phyloP scores from a whole-genome alignment of 1,140 invertebrate genomes.

The Teleopsis dalmanni region DNA sequence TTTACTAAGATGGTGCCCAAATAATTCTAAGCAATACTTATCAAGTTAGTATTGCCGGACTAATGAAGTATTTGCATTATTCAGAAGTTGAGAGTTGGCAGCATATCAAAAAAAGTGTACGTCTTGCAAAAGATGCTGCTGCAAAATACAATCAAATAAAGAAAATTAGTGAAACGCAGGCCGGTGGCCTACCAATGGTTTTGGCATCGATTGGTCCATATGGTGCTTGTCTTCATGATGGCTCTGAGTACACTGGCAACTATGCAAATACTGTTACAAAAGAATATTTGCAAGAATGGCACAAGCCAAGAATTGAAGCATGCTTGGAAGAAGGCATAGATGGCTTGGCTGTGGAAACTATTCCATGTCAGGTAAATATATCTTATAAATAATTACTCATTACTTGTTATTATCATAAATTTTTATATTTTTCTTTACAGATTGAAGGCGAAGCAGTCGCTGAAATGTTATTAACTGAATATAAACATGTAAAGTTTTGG shows the following conservation, averaged over 20 bases:
- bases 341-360: constrained; percentile 80
- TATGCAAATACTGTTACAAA: constrained; percentile 64
- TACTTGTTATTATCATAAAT: constrained; percentile 4
- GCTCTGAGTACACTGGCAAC: constrained; percentile 81
- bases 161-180: constrained; percentile 9
- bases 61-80: constrained; percentile 60
- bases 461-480: constrained; percentile 62
- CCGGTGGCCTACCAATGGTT: constrained; percentile 48
- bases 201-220: constrained; percentile 86
- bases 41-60: constrained; percentile 75
- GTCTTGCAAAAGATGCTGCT: constrained; percentile 49
- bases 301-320: constrained; percentile 65
- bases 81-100: constrained; percentile 54
- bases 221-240: constrained; percentile 77
- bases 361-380: constrained; percentile 58
- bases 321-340: constrained; percentile 71
- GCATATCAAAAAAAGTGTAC: constrained; percentile 62
- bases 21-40: constrained; percentile 82
- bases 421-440: constrained; percentile 10
- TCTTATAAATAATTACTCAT: background rate
- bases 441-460: constrained; percentile 75
- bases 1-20: constrained; percentile 64
- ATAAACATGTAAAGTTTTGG: constrained; percentile 67
- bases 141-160: constrained; percentile 17
- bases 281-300: constrained; percentile 68